Conservation (phyloP, 1,140 invertebrate genomes). For the Myzus persicae region DNA sequence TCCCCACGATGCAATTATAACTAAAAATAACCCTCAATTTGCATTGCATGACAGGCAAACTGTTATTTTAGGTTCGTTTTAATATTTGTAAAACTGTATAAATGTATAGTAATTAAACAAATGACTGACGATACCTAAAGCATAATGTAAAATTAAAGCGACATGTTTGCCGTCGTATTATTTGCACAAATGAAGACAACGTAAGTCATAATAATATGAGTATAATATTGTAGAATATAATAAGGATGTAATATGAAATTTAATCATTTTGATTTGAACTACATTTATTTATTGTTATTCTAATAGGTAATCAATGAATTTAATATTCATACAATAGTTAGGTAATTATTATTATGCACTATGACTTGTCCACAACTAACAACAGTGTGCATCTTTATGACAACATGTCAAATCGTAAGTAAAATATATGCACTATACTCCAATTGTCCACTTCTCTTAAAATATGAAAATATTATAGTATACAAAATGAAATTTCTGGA, state of each 20-base stretch:
- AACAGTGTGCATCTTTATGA: not conserved
- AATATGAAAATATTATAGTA: not conserved
- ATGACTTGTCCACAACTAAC: not conserved
- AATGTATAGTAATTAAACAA: not conserved
- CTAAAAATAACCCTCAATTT: too few relatives aligned
- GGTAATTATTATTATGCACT: not conserved
- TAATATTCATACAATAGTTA: not conserved
- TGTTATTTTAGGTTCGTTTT: not conserved
- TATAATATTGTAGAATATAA: too few relatives aligned
- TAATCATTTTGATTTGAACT: not conserved
- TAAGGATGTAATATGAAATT: not conserved
- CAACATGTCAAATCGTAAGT: not conserved
- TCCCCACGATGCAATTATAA: too few relatives aligned
- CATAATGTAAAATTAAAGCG: not conserved
- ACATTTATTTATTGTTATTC: not conserved
- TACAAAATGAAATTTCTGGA: not conserved
- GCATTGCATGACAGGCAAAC: too few relatives aligned
- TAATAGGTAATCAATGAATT: not conserved
- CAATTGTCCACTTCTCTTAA: not conserved
- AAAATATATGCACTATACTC: not conserved
- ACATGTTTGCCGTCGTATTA: not conserved
- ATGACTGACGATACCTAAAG: not conserved
- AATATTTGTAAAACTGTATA: not conserved
- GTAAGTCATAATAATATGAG: not conserved
- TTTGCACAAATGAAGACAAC: not conserved